Conservation (phyloP, 2,113 vertebrate genomes). For the Orientallactaga bullata region DNA sequence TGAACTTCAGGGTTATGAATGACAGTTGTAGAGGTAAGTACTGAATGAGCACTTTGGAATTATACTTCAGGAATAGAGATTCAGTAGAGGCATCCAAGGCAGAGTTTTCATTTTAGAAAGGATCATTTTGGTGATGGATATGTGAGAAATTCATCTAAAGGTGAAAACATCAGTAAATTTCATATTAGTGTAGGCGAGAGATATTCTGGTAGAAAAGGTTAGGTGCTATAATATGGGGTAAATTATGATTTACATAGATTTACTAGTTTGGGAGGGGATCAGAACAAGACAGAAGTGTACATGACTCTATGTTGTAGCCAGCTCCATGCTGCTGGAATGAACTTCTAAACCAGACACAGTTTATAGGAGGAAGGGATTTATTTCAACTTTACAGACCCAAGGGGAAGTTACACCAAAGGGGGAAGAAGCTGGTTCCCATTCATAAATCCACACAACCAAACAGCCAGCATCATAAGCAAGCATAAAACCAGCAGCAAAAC, state of each 20-base stretch:
- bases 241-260: not conserved
- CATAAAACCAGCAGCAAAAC: too few species aligned
- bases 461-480: too few species aligned
- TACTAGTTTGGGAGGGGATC: not conserved
- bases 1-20: not conserved
- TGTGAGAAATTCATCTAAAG: slow-evolving; percentile 1
- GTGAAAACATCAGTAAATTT: not conserved
- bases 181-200: not conserved
- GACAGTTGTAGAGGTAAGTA: not conserved
- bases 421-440: too few species aligned
- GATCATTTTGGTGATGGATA: not conserved
- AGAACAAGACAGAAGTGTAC: not conserved
- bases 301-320: not conserved
- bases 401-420: too few species aligned
- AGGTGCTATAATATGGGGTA: not conserved
- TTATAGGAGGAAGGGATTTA: too few species aligned
- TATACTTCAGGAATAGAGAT: not conserved
- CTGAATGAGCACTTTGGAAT: not conserved
- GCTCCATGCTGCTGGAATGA: too few species aligned
- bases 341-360: too few species aligned
- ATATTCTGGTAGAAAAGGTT: not conserved
- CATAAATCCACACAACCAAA: too few species aligned
- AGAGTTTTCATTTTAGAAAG: not conserved
- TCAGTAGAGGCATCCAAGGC: not conserved
- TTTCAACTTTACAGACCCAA: too few species aligned